Evolutionary conservation across 2,888 invertebrate species (phyloP).

Genomic region (Patella caerulea): DNA sequence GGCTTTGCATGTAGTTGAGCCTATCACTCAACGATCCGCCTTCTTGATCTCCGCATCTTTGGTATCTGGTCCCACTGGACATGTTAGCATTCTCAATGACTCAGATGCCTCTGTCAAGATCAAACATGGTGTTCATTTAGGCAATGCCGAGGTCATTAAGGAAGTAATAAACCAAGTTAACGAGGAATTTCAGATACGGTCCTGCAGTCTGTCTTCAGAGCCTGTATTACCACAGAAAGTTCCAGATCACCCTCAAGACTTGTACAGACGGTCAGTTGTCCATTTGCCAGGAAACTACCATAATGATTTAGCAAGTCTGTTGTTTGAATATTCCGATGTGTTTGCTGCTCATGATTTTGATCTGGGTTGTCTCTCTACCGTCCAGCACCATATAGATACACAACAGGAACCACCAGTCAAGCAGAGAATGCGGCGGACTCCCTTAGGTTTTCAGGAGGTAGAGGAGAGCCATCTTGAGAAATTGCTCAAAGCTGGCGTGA

Average conservation of each 20-base stretch:
- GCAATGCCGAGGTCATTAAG: background rate
- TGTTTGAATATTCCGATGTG: too few relatives aligned
- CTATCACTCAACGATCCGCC: background rate
- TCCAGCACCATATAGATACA: constrained; percentile 17
- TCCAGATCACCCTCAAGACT: constrained; percentile 8
- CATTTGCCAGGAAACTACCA: background rate
- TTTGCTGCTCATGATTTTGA: constrained; percentile 12
- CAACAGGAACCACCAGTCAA: background rate
- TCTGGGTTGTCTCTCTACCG: constrained; percentile 6
- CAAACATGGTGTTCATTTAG: background rate
- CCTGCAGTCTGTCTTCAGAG: background rate
- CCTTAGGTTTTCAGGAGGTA: too few relatives aligned
- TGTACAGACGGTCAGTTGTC: background rate
- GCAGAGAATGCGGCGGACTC: constrained; percentile 1
- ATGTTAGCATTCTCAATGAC: background rate
- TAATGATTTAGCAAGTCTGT: too few relatives aligned
- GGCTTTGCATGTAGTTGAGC: background rate
- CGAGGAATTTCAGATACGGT: background rate
- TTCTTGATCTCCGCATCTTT: background rate
- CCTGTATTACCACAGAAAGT: background rate
- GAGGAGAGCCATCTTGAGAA: constrained; percentile 2
- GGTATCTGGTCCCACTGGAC: background rate
- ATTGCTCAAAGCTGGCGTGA: background rate
- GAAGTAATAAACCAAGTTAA: background rate
- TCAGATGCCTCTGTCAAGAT: background rate